These are phyloP conservation scores for Escarpia spicata DNA, from an alignment of 2,888 invertebrate species.

Conservation along the genomic window DNA sequence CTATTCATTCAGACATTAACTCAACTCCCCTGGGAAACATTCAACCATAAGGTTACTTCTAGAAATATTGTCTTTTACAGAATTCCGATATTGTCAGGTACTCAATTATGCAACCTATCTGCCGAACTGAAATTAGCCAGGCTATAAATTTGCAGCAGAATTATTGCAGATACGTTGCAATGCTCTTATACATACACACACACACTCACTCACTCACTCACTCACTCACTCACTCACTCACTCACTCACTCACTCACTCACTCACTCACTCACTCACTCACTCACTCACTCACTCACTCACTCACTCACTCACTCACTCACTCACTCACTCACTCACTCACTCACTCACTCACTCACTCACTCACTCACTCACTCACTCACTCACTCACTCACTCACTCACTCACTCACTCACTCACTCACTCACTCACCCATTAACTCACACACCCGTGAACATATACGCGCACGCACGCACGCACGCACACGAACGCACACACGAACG, in stretches of 20 bases:
- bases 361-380: neutral
- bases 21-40: too few relatives aligned
- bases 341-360: neutral
- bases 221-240: neutral
- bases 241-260: neutral
- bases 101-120: too few relatives aligned
- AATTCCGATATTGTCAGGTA: too few relatives aligned
- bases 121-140: too few relatives aligned
- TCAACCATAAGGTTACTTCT: too few relatives aligned
- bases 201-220: neutral
- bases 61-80: too few relatives aligned
- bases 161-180: neutral
- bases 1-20: too few relatives aligned
- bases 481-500: neutral
- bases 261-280: neutral
- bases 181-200: neutral
- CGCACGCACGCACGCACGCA: neutral
- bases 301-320: neutral
- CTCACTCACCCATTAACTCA: neutral
- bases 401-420: neutral
- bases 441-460: neutral
- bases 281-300: neutral
- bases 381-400: neutral
- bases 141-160: neutral
- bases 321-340: neutral